Evolutionary conservation across 2,888 invertebrate species (phyloP).

Genomic region (Branchipolynoe longqiensis): DNA sequence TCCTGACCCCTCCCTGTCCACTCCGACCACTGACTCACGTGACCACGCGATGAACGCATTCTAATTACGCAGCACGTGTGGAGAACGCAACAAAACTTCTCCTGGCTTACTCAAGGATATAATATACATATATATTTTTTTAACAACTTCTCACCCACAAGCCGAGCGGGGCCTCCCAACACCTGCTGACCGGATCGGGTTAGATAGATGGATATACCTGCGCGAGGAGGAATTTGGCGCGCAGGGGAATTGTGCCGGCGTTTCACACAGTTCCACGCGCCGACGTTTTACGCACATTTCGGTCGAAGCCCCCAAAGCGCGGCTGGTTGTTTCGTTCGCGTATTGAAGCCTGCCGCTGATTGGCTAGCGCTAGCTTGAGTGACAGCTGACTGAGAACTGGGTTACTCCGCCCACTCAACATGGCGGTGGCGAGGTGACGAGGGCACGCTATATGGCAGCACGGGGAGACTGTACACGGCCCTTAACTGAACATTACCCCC

Average conservation of each 20-base stretch:
- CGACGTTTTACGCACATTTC: too few species aligned
- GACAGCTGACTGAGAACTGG: conserved; percentile 51
- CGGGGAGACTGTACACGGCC: not conserved
- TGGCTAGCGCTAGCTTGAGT: conserved; percentile 38
- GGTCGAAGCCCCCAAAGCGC: not conserved
- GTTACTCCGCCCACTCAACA: conserved; percentile 60
- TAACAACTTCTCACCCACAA: too few species aligned
- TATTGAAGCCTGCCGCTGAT: conserved; percentile 22
- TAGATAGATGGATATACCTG: too few species aligned
- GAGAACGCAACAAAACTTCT: not conserved
- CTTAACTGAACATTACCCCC: not conserved
- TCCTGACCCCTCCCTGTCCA: not conserved
- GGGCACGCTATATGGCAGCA: conserved; percentile 47
- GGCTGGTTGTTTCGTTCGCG: too few species aligned
- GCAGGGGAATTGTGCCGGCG: not conserved
- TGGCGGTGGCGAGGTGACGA: conserved; percentile 48
- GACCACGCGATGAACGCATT: not conserved
- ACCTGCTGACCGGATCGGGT: too few species aligned
- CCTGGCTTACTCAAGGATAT: too few species aligned
- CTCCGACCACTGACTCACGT: not conserved
- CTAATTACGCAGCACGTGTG: not conserved
- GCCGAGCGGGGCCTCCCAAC: too few species aligned
- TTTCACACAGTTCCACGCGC: too few species aligned
- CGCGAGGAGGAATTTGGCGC: not conserved
- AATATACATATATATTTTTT: too few species aligned